Evolutionary conservation across 1,140 invertebrate genomes (phyloP), one percentile per base, ranked within the genome.

Genomic region (Telenomus remus): DNA sequence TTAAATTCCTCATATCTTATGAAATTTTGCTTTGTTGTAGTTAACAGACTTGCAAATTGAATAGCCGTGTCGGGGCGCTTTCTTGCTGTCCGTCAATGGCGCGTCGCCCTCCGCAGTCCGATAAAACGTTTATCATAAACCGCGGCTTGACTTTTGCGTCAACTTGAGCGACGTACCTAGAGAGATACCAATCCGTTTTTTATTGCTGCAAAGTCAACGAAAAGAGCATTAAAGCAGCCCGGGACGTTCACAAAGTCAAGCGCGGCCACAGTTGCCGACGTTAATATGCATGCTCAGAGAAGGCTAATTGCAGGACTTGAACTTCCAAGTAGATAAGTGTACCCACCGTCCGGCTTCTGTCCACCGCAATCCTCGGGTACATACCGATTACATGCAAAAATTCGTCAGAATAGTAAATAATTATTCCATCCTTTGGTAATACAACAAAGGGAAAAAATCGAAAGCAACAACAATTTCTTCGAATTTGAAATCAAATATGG

Each of bases 251-350:
- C 69, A 63, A 75, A 74, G 75, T 75, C 78, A 44, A 27, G 56
- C 56, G 60, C 60, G 76, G 65, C 61, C 70, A 65, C 65, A 78
- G 70, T 78, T 64, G 74, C 69, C 68, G 64, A 75, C 19, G 72
- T 78, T 81, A 81, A 81, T 81, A 79, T 81, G 78, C 80, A 79
- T 78, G 60, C 78, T 54, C 66, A 64, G 73, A 70, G 75, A 71
- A 70, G 70, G 78, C 69, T 79, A 78, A 81, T 81, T 78, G 76
- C 78, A 49, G 75, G 70, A 78, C 76, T 78, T 78, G 69, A 78
- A 76, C 73, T 81, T 79, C 73, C 60, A 37, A 63, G 50, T 57
- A 75, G 66, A 78, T 79, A 81, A 79, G 76, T 70, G 70, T 61
- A 51, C 76, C 65, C 70, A 61, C 61, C 53, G 71, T 47, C 49